Percentiles rank a stretch among this genome's conserved stretches.
phyloP scores from a whole-genome alignment of 37 sponge, comb jelly and placozoan species.

The Cliona cf. orientalis region DNA sequence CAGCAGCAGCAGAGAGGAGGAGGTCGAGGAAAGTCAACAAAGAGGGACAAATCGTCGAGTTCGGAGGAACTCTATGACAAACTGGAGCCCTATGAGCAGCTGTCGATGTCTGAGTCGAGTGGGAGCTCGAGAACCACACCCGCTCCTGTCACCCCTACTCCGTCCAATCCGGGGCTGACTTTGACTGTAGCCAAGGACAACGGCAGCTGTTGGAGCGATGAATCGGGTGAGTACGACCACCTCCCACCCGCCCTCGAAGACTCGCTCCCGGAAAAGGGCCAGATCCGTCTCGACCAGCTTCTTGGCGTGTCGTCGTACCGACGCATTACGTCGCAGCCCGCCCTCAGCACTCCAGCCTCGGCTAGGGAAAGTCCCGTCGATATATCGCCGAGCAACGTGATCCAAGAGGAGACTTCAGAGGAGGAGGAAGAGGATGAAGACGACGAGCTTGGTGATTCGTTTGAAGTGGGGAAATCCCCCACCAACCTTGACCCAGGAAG shows the following conservation, averaged over 20 bases:
- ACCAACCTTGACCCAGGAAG: too few relatives aligned
- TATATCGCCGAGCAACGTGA: background rate
- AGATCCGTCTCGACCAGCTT: background rate
- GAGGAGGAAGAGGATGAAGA: constrained; percentile 25
- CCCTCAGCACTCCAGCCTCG: constrained; percentile 31
- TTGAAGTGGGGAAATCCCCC: constrained; percentile 12
- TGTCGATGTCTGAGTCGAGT: too few relatives aligned
- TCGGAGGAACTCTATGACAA: background rate
- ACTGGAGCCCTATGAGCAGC: too few relatives aligned
- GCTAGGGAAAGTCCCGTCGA: constrained; percentile 40
- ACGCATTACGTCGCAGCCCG: constrained; percentile 45
- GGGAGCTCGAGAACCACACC: too few relatives aligned
- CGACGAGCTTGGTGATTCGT: background rate
- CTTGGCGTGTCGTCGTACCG: background rate
- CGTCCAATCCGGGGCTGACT: background rate
- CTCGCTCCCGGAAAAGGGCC: background rate
- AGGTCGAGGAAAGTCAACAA: too few relatives aligned
- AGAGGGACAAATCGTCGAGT: too few relatives aligned
- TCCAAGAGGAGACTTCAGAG: background rate
- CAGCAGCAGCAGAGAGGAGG: too few relatives aligned
- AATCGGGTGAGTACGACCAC: constrained; percentile 15
- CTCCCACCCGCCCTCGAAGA: background rate
- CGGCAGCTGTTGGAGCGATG: too few relatives aligned
- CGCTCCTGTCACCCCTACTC: background rate
- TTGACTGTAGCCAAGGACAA: background rate